Evolutionary conservation across 1,140 invertebrate species (phyloP).

Genomic region (Akabosia matsudoensis): DNA sequence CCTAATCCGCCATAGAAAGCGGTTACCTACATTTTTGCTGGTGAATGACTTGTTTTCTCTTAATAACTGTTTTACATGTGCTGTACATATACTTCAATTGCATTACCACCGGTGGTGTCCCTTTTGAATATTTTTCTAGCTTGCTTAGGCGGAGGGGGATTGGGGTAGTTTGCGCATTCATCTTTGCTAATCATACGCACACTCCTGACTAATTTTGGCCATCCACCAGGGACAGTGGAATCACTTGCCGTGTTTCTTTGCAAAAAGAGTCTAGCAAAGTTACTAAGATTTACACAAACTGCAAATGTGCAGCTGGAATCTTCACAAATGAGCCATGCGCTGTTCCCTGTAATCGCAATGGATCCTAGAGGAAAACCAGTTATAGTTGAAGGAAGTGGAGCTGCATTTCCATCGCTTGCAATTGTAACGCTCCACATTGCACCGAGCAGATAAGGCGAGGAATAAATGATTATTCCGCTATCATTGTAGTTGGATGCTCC

Average conservation of each 20-base stretch:
- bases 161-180: neutral
- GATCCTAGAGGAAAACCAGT: neutral
- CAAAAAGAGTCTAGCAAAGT: neutral
- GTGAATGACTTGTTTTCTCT: no score
- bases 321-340: neutral
- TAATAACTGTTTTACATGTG: no score
- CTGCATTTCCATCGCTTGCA: neutral
- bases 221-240: neutral
- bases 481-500: neutral
- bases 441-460: neutral
- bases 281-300: neutral
- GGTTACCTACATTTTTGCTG: no score
- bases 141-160: neutral
- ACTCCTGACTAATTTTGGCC: neutral
- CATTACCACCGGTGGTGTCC: neutral
- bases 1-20: no score
- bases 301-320: neutral
- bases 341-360: neutral
- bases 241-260: neutral
- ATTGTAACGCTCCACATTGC: neutral
- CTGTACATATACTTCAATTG: neutral
- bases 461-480: neutral
- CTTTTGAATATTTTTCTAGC: neutral
- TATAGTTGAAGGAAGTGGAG: neutral
- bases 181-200: neutral